Base-by-base conservation (phyloP, 1,140 invertebrate species). In the Drosophila sp. region DNA sequence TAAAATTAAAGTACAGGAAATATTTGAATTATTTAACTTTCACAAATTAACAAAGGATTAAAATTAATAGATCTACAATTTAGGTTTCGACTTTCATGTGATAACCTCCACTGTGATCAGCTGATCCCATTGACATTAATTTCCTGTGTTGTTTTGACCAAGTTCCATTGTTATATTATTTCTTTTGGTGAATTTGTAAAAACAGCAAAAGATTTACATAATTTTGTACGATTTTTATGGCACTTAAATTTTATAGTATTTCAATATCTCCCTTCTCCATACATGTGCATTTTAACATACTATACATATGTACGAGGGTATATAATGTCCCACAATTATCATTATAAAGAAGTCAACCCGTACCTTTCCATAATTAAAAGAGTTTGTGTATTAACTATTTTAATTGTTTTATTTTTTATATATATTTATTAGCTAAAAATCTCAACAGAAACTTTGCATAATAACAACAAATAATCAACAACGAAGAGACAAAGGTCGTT, bases 391-490 rank as follows among this genome's bases (percentile, higher is more conserved):
- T 76, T 76, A 67, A 64, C 74, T 80, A 73, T 70, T 73, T 66
- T 74, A 84, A 56, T 66, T 58, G n/a, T 75, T 70, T 64, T 66
- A 72, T 80, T 51, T 57, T 41, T 36, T 61, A 13, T 61, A 48
- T 74, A 71, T 64, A 80, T 87, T 86, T 81, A 81, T 78, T 87
- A 61, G 71, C 78, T 87, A 78, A 54, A 83, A 89, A 86, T 86
- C 82, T 81, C 82, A 89, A 82, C 82, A 80, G 69, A 79, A 82
- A 89, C 83, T 86, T 82, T 89, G 78, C 78, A 80, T 89, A 86
- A 89, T 87, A 86, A 82, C 82, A 86, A 89, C 82, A 86, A 78
- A 80, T 72, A 62, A 72, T 89, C 82, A 86, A 86, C 82, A 86
- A 86, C 83, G 76, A 76, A 53, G 58, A 25, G 53, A 21, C 51